Conservation (phyloP, 1,140 invertebrate species). For the Magallana angulata region DNA sequence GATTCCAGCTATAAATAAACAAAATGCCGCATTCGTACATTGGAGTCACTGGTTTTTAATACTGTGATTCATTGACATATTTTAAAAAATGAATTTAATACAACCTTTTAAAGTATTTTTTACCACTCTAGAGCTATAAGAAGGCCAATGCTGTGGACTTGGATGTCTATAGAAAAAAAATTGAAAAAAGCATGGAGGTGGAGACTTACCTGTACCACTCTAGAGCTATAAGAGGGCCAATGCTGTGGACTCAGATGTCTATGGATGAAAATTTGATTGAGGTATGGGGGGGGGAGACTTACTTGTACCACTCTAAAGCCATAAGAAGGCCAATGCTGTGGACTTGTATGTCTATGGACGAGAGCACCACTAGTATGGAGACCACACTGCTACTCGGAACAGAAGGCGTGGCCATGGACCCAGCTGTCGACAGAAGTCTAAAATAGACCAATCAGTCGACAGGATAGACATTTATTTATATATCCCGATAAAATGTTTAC, state of each 20-base stretch:
- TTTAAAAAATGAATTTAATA: too few species aligned
- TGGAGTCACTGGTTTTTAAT: too few species aligned
- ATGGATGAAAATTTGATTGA: slow-evolving; percentile 50
- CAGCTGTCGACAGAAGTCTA: background rate
- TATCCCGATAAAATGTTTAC: too few species aligned
- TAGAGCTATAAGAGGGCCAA: slow-evolving; percentile 90
- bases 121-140: too few species aligned
- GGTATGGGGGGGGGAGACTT: slow-evolving; percentile 79
- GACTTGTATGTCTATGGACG: slow-evolving; percentile 56
- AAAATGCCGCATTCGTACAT: too few species aligned
- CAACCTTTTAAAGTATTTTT: too few species aligned
- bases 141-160: too few species aligned
- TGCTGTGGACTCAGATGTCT: slow-evolving; percentile 82
- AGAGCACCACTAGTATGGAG: slow-evolving; percentile 63
- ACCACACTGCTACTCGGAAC: slow-evolving; percentile 64
- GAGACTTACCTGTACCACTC: slow-evolving; percentile 91
- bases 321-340: slow-evolving; percentile 91
- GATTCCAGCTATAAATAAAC: too few species aligned
- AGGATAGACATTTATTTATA: too few species aligned
- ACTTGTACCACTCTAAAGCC: slow-evolving; percentile 94
- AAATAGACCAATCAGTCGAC: background rate
- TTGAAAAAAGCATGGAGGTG: too few species aligned
- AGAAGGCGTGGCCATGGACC: slow-evolving; percentile 60
- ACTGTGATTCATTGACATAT: too few species aligned
- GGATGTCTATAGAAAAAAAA: too few species aligned